Evolutionary conservation across 1,140 invertebrate species (phyloP), one percentile per base, ranked within the genome.

Genomic region (Panagrolaimus sp.): DNA sequence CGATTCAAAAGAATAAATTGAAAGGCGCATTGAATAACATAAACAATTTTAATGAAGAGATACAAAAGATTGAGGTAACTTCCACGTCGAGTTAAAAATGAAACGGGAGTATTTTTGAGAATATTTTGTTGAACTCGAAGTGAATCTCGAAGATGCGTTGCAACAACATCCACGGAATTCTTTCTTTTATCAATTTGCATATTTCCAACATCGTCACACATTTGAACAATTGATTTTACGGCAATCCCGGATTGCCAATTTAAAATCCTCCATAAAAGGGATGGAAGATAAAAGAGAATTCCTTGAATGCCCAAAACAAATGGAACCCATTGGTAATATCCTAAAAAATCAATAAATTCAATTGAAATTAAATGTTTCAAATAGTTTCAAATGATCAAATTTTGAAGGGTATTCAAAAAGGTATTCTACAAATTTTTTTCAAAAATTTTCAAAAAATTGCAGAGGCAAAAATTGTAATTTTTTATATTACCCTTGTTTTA

Each of bases 201-300:
- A 44, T 83, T 81, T 21, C 71, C 73, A 14, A 80, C 73, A 64
- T 81, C 81, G 24, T 80, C 73, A 46, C 80, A 79, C 80, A 81
- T 81, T 63, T 81, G 75, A 17, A 81, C 76, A 43, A 83, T 79
- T 14, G 65, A 78, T 70, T 63, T 81, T 7, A 81, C 73, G 10
- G 80, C 66, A 0, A 81, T 67, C 28, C 81, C 80, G 32, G 82
- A 83, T 58, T 82, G 80, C 78, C 82, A 82, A 62, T 82, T 83
- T 4, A 83, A 71, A 24, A 83, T 75, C 32, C 80, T 48, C 87
- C 87, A 87, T 38, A 87, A 67, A 24, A 84, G 83, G 9, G 84
- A 80, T 5, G 87, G 85, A 55, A 84, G 71, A 71, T 86, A 87
- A 78, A 87, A 87, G 26, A 85, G 68, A 69, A 87, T 90, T 10